Percentiles rank a stretch among this genome's conserved stretches.
phyloP scores from a whole-genome alignment of 1,140 invertebrate species.

The Atta cephalotes region DNA sequence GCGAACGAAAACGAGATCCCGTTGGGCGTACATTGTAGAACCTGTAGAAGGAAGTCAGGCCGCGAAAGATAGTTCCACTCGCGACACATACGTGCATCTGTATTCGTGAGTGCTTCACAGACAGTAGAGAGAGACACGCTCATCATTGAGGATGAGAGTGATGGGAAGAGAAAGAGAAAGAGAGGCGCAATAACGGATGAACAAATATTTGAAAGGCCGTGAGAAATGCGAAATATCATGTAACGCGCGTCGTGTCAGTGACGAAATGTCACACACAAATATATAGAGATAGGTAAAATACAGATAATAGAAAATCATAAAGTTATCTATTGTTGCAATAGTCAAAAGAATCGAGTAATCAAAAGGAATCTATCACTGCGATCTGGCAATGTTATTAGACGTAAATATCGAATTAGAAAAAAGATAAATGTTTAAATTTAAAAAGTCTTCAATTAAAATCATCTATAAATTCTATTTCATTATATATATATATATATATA shows the following conservation, averaged over 20 bases:
- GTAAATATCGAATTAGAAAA: not conserved
- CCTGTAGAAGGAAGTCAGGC: slow-evolving; percentile 35
- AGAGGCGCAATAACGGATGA: slow-evolving; percentile 66
- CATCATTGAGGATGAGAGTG: not conserved
- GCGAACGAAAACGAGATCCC: slow-evolving; percentile 64
- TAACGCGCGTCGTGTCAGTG: slow-evolving; percentile 47
- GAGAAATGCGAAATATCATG: slow-evolving; percentile 54
- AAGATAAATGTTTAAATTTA: no score
- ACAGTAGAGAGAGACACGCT: slow-evolving; percentile 15
- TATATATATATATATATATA: no score
- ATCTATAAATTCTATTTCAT: no score
- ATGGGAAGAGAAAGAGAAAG: slow-evolving; percentile 24
- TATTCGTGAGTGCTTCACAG: slow-evolving; percentile 7
- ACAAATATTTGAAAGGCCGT: slow-evolving; percentile 71
- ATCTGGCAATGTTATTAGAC: not conserved
- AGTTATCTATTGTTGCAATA: not conserved
- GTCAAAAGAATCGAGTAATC: not conserved
- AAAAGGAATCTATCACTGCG: not conserved
- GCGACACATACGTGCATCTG: not conserved
- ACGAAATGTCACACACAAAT: slow-evolving; percentile 34
- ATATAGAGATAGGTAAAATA: not conserved
- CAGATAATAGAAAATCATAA: slow-evolving; percentile 10
- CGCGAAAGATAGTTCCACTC: slow-evolving; percentile 47
- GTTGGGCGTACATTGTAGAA: not conserved
- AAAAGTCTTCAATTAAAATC: no score